Evolutionary conservation across 2,888 invertebrate genomes (phyloP), one percentile per base, ranked within the genome.

Genomic region (Polydrusus tereticollis): DNA sequence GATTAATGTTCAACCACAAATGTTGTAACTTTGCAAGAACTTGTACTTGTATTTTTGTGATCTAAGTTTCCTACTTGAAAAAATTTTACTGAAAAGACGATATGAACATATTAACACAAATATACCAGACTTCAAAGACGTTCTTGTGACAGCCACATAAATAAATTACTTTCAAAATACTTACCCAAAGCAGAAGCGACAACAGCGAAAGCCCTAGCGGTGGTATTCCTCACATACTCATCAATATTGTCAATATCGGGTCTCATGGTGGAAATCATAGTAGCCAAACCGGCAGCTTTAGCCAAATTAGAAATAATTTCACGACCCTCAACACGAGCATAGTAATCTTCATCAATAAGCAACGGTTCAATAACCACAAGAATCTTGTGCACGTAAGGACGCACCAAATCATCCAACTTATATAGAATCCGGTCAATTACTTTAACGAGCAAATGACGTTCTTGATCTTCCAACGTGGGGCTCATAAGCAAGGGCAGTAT

Each of bases 181-280:
- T 68, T 52, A 74, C 74, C 75, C 74, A 99, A 88, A 67, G 99
- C 99, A 1, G 99, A 99, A 1, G 99, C 99, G 0, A 99, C 99
- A 0, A 99, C 99, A n/a, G 99, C 99, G 86, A 99, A 99, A 0
- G 99, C 99, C 81, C 99, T 90, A 4, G 99, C 99, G 0, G 99
- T 99, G 0, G 99, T 99, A 86, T 99, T 99, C 83, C 99, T 91
- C 41, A 99, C 99, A 83, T 99, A 99, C 87, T 99, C 98, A 86
- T 99, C 99, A 80, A 98, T 98, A 84, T 99, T 99, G 86, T 99
- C 99, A 80, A 99, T 99, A 87, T 99, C 99, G 0, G 99, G 99
- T 84, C 99, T 90, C 99, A 99, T 99, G 0, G 99, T 99, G 3
- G 99, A 99, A 82, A 99, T 99, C 99, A 99, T 99, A 12, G 99